phyloP scores from a whole-genome alignment of 2,113 vertebrate species.

The Nibea coibor region DNA sequence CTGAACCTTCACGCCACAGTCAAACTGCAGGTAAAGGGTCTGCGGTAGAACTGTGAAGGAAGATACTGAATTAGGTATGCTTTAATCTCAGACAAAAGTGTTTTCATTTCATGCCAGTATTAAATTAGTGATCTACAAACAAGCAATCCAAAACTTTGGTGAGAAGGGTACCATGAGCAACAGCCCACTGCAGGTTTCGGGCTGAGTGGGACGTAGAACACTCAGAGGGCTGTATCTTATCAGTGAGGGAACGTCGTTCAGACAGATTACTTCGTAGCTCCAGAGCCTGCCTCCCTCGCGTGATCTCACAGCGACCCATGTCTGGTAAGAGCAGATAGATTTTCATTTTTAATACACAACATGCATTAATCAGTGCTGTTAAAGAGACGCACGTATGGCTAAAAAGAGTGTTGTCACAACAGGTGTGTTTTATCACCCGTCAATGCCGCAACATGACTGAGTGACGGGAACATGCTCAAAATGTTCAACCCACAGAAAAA shows the following conservation, averaged over 20 bases:
- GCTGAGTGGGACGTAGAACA: conserved; percentile 81
- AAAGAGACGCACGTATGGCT: neutral
- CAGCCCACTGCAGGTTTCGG: conserved; percentile 90
- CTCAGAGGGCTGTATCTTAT: conserved; percentile 72
- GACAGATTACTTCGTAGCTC: conserved; percentile 92
- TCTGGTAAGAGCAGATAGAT: conserved; percentile 71
- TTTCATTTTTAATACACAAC: neutral
- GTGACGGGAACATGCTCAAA: neutral
- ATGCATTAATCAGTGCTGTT: neutral
- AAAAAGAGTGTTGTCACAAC: neutral
- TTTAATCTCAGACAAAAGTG: neutral
- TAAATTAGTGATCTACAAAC: neutral
- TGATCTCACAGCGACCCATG: conserved; percentile 89
- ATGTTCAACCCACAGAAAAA: neutral
- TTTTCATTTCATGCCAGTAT: neutral
- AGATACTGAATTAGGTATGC: neutral
- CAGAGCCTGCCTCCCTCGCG: conserved; percentile 87
- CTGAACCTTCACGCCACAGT: conserved; percentile 87
- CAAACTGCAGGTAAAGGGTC: conserved; percentile 82
- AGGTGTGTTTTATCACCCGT: neutral
- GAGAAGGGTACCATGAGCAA: conserved; percentile 83
- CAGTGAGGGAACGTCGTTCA: conserved; percentile 87
- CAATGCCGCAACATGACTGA: neutral
- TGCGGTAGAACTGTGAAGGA: conserved; percentile 82
- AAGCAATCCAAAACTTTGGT: neutral